Base-by-base conservation (phyloP, 2,888 invertebrate genomes). In the Synergus japonicus region DNA sequence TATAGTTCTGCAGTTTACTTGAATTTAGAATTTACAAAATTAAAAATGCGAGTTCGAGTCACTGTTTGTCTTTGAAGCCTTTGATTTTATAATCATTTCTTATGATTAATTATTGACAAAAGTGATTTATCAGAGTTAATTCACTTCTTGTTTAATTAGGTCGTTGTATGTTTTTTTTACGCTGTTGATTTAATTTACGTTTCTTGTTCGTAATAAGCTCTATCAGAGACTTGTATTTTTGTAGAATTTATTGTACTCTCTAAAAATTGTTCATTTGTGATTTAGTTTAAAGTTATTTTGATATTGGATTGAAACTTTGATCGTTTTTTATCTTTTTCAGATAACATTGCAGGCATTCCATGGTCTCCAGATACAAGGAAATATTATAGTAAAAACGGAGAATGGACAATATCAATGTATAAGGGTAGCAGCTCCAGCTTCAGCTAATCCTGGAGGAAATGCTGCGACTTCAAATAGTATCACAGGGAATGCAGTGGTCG, bases 361-460 rank as follows among this genome's bases (percentile, higher is more conserved):
- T 93, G 96, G 96, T 92, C 94, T 97, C 86, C 97, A 97, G 93
- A 96, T 97, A 92, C 97, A 97, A 93, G 96, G 96, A 83, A 97
- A 98, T 92, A 94, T 98, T 92, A 95, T 98, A 92, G 94, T 98
- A 92, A 98, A 98, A 94, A 98, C 98, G 91, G 98, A 98, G 94
- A 98, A 97, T 94, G 98, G 98, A 91, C 97, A 98, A 93, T 97
- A 97, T 93, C 98, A 98, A 93, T 94, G 98, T 92, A 94, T 98
- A 91, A 95, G 98, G 92, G 97, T 97, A 89, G 96, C 97, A 87
- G 96, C 97, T 84, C 95, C 97, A 81, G 93, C 95, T 81, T 93
- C 95, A 87, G 89, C 89, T 76, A 90, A 92, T 80, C 93, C 93
- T 83, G 89, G 89, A 82, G 92, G 91, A 81, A 90, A 92, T 12